Evolutionary conservation across 2,797 vertebrate species (phyloP), one percentile per base, ranked within the genome.

Genomic region (Crenuchus spilurus): DNA sequence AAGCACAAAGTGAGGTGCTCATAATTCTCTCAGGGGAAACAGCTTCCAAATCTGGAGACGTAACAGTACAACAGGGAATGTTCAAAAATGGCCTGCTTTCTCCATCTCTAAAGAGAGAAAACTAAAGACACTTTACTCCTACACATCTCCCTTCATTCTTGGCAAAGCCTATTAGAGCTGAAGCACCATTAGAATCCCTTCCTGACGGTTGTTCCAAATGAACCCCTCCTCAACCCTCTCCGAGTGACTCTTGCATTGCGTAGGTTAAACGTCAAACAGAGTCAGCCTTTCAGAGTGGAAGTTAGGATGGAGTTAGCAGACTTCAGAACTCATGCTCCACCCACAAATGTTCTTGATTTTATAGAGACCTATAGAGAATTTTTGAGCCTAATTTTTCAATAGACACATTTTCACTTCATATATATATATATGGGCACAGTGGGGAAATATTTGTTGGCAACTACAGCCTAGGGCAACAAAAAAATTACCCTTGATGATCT

Each of bases 81-180:
- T n/a, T 41, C 6, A 51, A 31, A 41, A 72, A 62, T 11, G 20
- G 44, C 11, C 48, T 18, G 37, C 60, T 62, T 42, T 35, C 58
- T 62, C 49, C 18, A 60, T 55, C 33, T 37, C 10, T 10, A 37
- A 24, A 22, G 18, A 6, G 11, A 20, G 35, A 60, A 37, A 39
- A 60, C 2, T 58, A 31, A 31, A n/a, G 31, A 16, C 55, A 14
- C 57, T 22, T 41, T 3, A 60, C 18, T 39, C 13, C 35, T 41
- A 26, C 58, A 24, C 11, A 39, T 2, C 30, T 31, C 24, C n/a
- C n/a, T n/a, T n/a, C 13, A 30, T 55, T 31, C 30, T 20, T 39
- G 20, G 20, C 58, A 24, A 60, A 13, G 4, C 13, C 39, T 9
- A 4, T 60, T 37, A 10, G 9, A 22, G 9, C 4, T 18, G 31